Base-by-base conservation (phyloP, 35 echinoderm and acorn worm species). In the Apostichopus parvimensis region DNA sequence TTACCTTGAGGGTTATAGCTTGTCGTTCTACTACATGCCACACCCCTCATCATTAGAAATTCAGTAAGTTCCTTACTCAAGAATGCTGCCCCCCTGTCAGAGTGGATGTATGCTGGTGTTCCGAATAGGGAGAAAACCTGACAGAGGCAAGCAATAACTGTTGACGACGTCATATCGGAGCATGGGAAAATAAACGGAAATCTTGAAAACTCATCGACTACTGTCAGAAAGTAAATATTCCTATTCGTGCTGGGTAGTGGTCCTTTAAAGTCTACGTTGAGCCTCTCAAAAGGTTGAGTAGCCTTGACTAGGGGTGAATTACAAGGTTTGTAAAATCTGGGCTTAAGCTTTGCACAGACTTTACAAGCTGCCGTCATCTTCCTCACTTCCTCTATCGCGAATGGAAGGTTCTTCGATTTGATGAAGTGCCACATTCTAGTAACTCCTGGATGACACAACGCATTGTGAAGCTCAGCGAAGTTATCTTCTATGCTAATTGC, bases 391-490 rank as follows among this genome's bases (percentile, higher is more conserved):
- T 76, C 89, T 79, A 68, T 1, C 58, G 24, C 18, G 73, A 56
- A 91, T 55, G 73, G 26, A 11, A 91, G 89, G 60, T 91, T 77
- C 76, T 79, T 91, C 6, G 89, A 59, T 78, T 56, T 12, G 10
- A 91, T 77, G 73, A 91, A 91, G 75, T 91, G 89, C 89, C 89
- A 91, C 89, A 91, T 77, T 77, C 89, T 91, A 79, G 71, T 91
- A 61, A 91, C 75, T 54, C 89, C 54, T 77, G 89, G 89, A 26
- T 91, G 89, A 72, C 89, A 78, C 75, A 91, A 62, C 15, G 75
- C 75, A 78, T 91, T 91, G 73, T 91, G 89, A 14, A 91, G 52
- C 55, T 91, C 89, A 12, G 52, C 71, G 56, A 91, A 73, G 71
- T 77, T 54, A 77, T 91, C 89, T 59, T 26, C 21, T 77, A 54